phyloP scores from a whole-genome alignment of 1,140 invertebrate species.

The Drosophila micromelanica region DNA sequence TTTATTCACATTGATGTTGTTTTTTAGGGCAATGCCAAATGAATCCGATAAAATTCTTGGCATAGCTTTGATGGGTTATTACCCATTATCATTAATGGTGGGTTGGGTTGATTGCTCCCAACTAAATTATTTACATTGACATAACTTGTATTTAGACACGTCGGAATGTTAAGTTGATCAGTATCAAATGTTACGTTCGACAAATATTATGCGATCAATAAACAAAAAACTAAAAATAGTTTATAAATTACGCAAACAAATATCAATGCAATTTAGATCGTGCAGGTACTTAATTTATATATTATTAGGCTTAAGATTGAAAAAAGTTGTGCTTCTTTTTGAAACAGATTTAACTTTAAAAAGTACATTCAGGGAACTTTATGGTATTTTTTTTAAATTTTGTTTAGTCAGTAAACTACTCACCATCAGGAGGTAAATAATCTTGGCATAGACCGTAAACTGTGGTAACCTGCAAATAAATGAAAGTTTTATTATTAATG shows the following conservation, averaged over 20 bases:
- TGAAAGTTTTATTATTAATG: slow-evolving; percentile 5
- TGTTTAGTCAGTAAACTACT: slow-evolving; percentile 80
- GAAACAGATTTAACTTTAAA: no score
- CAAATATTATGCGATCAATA: slow-evolving; percentile 33
- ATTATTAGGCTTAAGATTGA: slow-evolving; percentile 2
- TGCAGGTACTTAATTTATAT: slow-evolving; percentile 25
- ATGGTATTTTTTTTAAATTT: neutral
- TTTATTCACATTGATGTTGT: slow-evolving; percentile 31
- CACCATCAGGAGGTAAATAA: slow-evolving; percentile 93
- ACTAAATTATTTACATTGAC: slow-evolving; percentile 36
- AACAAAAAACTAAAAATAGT: slow-evolving; percentile 24
- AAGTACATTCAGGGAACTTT: no score
- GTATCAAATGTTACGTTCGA: slow-evolving; percentile 12
- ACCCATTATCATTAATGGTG: slow-evolving; percentile 14
- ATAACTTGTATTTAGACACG: slow-evolving; percentile 16
- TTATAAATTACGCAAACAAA: slow-evolving; percentile 28
- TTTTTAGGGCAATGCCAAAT: slow-evolving; percentile 58
- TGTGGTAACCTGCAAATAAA: slow-evolving; percentile 91
- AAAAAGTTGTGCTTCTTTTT: neutral
- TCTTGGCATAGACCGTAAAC: slow-evolving; percentile 93
- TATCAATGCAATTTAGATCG: slow-evolving; percentile 22
- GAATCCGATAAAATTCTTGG: slow-evolving; percentile 71
- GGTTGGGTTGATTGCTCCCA: slow-evolving; percentile 25
- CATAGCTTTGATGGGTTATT: slow-evolving; percentile 54
- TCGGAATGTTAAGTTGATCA: slow-evolving; percentile 35